A percentile compares a stretch with the other conserved stretches of the same genome.
Conservation (phyloP, 2,113 vertebrate genomes). For the Myotis davidii region DNA sequence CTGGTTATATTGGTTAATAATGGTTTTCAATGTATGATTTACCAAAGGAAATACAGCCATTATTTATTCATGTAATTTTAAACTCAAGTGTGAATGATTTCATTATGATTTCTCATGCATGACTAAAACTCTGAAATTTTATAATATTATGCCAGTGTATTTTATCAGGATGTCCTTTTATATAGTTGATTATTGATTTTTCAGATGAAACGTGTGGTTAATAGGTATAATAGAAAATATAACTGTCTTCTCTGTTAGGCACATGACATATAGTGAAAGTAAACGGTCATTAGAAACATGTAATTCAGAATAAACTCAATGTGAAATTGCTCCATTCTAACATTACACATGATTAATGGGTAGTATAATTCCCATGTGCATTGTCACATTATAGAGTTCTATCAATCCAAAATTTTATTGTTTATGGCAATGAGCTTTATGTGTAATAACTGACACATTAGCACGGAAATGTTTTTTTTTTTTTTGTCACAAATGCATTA, state of each 20-base stretch:
- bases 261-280: neutral
- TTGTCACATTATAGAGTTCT: slow-evolving; percentile 52
- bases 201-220: slow-evolving; percentile 20
- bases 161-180: neutral
- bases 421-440: slow-evolving; percentile 50
- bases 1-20: neutral
- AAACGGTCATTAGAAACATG: slow-evolving; percentile 29
- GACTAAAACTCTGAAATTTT: neutral
- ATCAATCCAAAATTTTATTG: slow-evolving; percentile 68
- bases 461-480: slow-evolving; percentile 55
- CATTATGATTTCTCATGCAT: neutral
- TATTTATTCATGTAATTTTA: neutral
- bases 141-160: neutral
- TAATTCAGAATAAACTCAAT: slow-evolving; percentile 30
- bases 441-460: slow-evolving; percentile 68
- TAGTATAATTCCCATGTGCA: slow-evolving; percentile 4
- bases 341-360: slow-evolving; percentile 54
- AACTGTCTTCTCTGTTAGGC: slow-evolving; percentile 32
- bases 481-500: slow-evolving; percentile 70
- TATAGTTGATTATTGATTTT: neutral
- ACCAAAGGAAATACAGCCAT: neutral
- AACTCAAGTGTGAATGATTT: neutral
- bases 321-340: slow-evolving; percentile 32
- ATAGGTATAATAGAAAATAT: neutral
- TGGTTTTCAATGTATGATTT: neutral